Conservation (phyloP, 2,888 invertebrate genomes). For the Hirtodrosophila duncani region DNA sequence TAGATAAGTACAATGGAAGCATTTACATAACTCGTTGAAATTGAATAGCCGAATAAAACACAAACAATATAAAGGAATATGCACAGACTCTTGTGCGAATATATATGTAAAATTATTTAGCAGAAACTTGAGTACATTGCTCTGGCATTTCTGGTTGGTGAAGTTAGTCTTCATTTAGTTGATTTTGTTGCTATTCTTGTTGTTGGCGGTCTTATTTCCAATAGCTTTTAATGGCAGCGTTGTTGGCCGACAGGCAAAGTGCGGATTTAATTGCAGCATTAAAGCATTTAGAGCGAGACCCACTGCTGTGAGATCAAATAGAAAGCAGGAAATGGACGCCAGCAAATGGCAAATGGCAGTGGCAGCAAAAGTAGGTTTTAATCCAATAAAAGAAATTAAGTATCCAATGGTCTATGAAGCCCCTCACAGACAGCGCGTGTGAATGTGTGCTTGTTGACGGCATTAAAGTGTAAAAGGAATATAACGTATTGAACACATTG, state of each 20-base stretch:
- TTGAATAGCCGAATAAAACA: too few relatives aligned
- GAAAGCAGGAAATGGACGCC: neutral
- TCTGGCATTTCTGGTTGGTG: too few relatives aligned
- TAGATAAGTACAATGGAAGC: too few relatives aligned
- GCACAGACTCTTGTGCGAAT: too few relatives aligned
- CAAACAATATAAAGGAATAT: neutral
- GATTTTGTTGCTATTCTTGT: constrained; percentile 5
- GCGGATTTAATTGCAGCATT: constrained; percentile 49
- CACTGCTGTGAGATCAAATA: constrained; percentile 20
- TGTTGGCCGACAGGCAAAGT: constrained; percentile 10
- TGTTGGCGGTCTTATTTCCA: constrained; percentile 2
- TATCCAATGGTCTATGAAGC: constrained; percentile 61
- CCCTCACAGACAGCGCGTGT: constrained; percentile 35
- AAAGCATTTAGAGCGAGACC: constrained; percentile 28
- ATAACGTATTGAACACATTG: too few relatives aligned
- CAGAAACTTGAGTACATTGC: too few relatives aligned
- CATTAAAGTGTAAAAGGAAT: too few relatives aligned
- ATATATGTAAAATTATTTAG: too few relatives aligned
- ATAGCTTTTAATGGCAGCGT: constrained; percentile 27
- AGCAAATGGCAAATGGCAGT: constrained; percentile 10
- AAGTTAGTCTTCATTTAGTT: constrained; percentile 5
- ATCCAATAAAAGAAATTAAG: constrained; percentile 71
- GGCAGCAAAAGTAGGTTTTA: constrained; percentile 41
- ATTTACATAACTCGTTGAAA: too few relatives aligned
- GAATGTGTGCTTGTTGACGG: neutral